Evolutionary conservation across 2,113 vertebrate genomes (phyloP), one percentile per base, ranked within the genome.

Genomic region (Cyprinodon brontotheroides): DNA sequence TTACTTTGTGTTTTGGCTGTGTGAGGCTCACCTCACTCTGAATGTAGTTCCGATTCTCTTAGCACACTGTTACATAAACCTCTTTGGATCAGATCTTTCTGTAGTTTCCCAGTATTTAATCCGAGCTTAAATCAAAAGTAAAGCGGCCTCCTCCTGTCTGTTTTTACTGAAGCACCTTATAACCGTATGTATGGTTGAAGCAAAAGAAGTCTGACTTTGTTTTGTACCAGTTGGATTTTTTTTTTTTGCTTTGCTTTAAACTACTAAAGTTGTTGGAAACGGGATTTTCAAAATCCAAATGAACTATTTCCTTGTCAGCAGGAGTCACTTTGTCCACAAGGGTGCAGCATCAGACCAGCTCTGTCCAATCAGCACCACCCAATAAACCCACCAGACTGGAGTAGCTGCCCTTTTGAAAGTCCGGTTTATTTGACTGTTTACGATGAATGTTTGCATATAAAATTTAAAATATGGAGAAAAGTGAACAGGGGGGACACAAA

Each of bases 101-200:
- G 9, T 11, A 9, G 43, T 45, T 11, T 45, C 9, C 43, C 6
- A 45, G 43, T 45, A 45, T 45, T 45, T 45, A 11, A 45, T 10
- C 50, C 20, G 15, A 53, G 50, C 17, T 50, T 61, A 61, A 78
- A 57, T 47, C 41, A 47, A 47, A 9, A 3, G 22, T 13, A 66
- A n/a, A 22, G 15, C 8, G 10, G 38, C 1, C 17, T 39, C 4
- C 6, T 9, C 6, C 57, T 3, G 8, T 2, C 15, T 7, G 61
- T 62, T 48, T 85, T 72, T 76, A 74, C 68, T 11, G 70, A 81
- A 85, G 87, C 84, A 88, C 82, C 87, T 89, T 89, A 85, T 75
- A 67, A 78, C 72, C 61, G 72, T 13, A 36, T 13, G 37, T 57
- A 50, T 43, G 22, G 77, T 71, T 79, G 60, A 38, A 71, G 70